Conservation (phyloP, 2,797 vertebrate species). For the Delichon dasypus region DNA sequence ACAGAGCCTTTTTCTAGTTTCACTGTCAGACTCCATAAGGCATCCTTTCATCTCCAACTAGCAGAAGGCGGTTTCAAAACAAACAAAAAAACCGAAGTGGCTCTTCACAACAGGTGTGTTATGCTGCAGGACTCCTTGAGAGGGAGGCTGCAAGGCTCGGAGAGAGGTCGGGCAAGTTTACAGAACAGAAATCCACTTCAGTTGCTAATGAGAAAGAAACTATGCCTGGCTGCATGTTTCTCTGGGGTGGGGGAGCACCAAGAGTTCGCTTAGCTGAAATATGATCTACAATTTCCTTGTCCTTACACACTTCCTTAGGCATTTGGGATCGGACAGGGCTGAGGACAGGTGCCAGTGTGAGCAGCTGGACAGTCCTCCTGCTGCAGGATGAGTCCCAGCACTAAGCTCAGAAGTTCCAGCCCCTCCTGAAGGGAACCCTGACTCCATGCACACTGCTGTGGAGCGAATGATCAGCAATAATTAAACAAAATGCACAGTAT, state of each 20-base stretch:
- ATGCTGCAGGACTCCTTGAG: background rate
- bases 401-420: background rate
- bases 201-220: background rate
- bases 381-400: background rate
- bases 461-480: background rate
- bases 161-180: background rate
- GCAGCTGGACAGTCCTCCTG: background rate
- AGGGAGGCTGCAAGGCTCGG: background rate
- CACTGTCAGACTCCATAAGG: background rate
- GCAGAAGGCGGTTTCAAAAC: background rate
- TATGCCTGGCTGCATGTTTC: background rate
- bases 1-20: background rate
- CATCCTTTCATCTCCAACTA: background rate
- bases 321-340: background rate
- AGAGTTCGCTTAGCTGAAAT: background rate
- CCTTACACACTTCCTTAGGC: conserved; percentile 6
- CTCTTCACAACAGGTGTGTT: background rate
- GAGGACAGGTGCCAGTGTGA: background rate
- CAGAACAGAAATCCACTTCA: background rate
- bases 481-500: background rate
- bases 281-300: background rate
- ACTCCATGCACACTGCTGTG: background rate
- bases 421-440: background rate
- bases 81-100: background rate
- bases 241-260: background rate